A percentile compares a stretch with the other conserved stretches of the same genome.
Evolutionary conservation across 2,888 invertebrate genomes (phyloP).

Genomic region (Tetanocera ferruginea): DNA sequence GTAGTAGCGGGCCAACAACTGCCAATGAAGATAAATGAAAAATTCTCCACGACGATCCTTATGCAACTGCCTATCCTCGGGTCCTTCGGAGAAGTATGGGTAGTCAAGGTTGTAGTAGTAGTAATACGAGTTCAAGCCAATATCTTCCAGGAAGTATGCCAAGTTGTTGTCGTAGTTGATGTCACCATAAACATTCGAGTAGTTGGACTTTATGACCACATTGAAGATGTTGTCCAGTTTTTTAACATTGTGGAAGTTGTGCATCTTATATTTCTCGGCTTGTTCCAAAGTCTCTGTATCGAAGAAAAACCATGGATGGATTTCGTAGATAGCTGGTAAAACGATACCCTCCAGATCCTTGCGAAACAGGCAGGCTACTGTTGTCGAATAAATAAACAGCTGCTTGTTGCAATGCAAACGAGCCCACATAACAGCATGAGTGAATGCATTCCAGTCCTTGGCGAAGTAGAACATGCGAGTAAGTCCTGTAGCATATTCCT

Average conservation of each 20-base stretch:
- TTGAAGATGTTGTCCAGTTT: constrained; percentile 71
- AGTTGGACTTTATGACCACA: constrained; percentile 77
- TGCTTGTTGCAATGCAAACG: constrained; percentile 76
- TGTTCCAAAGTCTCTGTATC: constrained; percentile 73
- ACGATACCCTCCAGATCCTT: constrained; percentile 73
- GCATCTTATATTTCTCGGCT: constrained; percentile 72
- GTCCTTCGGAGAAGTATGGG: constrained; percentile 78
- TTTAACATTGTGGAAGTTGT: constrained; percentile 73
- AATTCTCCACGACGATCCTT: constrained; percentile 69
- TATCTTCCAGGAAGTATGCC: constrained; percentile 82
- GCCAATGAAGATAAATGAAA: constrained; percentile 71
- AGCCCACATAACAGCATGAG: constrained; percentile 78
- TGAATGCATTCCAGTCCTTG: constrained; percentile 82
- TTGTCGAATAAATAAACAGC: constrained; percentile 75
- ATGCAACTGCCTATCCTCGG: constrained; percentile 60
- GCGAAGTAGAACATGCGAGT: constrained; percentile 78
- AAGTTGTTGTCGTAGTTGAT: constrained; percentile 75
- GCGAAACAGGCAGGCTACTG: constrained; percentile 74
- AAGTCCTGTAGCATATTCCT: constrained; percentile 74
- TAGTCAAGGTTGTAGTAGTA: constrained; percentile 78
- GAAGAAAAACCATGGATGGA: constrained; percentile 76
- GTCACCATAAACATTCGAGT: constrained; percentile 75
- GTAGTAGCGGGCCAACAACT: constrained; percentile 71
- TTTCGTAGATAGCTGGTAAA: constrained; percentile 79
- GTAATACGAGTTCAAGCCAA: constrained; percentile 81